Base-by-base conservation (phyloP, 2,888 invertebrate genomes). In the Lobophora halterata region DNA sequence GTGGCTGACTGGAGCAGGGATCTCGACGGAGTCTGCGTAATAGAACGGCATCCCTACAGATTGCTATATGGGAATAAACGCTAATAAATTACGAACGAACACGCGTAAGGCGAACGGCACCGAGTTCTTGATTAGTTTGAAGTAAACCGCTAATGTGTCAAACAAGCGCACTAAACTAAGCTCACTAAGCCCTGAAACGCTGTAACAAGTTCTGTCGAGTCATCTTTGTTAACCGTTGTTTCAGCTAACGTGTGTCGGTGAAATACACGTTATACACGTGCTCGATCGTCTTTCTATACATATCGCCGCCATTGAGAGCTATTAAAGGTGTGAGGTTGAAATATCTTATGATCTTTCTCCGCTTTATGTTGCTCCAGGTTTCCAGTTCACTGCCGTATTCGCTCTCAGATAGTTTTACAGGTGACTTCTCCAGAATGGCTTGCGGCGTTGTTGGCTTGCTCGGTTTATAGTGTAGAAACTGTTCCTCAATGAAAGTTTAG, bases 1-100 rank as follows among this genome's bases (percentile, higher is more conserved):
- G 74, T 61, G 66, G 70, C 75, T 72, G 74, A 87, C 86, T 87
- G 82, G 77, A 79, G 76, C 77, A 71, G 72, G 71, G 76, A 81
- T 82, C 82, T 79, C 74, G 47, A 63, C 79, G 83, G 87, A 86
- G 87, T 86, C 87, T 87, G 87, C 87, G 87, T 87, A 86, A 79
- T 85, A 71, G 83, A 67, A 76, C 79, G 71, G 70, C 71, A 82
- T 85, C 82, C 79, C 81, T 79, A 81, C 83, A 85, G 82, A 82
- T 82, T 83, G 79, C 77, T 83, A 74, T 85, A 81, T 79, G 79
- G 77, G 86, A 82, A 86, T 87, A 83, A 86, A 79, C 71, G 79
- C 78, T 86, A 82, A 85, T 86, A 86, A 86, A 86, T 86, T 86
- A 86, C 79, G 73, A 74, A 80, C 80, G 79, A 79, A 79, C 79